These are phyloP conservation scores for Chrysemys picta DNA, from an alignment of 2,113 vertebrate genomes.

Conservation along the genomic window DNA sequence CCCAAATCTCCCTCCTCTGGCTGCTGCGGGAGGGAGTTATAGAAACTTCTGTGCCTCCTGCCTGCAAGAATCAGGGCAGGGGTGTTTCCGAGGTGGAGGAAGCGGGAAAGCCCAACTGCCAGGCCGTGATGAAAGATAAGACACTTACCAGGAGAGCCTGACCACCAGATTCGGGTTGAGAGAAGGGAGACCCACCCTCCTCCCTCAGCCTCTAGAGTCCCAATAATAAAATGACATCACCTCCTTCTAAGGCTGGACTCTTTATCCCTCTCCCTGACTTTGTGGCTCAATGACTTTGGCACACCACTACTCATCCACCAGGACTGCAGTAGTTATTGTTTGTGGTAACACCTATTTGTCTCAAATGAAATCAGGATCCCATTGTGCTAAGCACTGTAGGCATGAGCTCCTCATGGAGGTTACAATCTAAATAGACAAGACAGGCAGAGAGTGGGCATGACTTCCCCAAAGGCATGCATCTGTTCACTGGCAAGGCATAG, in stretches of 20 bases:
- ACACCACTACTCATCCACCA: accelerated
- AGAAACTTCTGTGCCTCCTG: neutral
- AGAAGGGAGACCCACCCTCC: neutral
- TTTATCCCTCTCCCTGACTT: neutral
- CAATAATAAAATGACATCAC: neutral
- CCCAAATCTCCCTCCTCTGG: neutral
- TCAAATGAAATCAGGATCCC: neutral
- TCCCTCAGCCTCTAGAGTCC: accelerated
- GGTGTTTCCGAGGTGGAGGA: neutral
- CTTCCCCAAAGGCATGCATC: too few relatives aligned
- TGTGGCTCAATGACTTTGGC: neutral
- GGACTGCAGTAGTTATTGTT: neutral
- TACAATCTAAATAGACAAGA: too few relatives aligned
- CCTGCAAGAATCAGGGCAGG: neutral
- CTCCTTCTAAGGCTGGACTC: neutral
- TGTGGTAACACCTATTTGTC: neutral
- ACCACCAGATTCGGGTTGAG: accelerated
- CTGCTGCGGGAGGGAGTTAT: accelerated
- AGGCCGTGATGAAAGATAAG: neutral
- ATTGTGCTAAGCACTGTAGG: too few relatives aligned
- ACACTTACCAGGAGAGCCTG: accelerated
- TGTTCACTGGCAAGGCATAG: too few relatives aligned
- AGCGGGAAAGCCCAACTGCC: neutral
- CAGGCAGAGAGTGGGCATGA: too few relatives aligned
- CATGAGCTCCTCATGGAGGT: too few relatives aligned